Evolutionary conservation across 2,888 invertebrate genomes (phyloP), one percentile per base, ranked within the genome.

Genomic region (Tinea trinotella): DNA sequence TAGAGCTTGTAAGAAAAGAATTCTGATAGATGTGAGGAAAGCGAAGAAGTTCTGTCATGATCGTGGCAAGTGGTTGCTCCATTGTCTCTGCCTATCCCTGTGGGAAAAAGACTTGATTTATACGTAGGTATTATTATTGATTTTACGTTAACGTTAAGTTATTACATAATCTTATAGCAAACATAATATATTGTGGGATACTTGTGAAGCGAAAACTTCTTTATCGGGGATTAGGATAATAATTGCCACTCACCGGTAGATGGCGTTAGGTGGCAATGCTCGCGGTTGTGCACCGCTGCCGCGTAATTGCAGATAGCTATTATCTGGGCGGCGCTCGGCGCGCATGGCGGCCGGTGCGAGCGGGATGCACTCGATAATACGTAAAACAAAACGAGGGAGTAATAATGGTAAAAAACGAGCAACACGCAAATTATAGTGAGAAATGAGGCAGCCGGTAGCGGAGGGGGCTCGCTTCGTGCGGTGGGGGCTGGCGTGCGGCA

Each of bases 281-380:
- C 19, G 13, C 22, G n/a, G 12, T 20, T 52, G 17, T 19, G 35
- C 54, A 63, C 65, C 68, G 67, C 69, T 65, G 76, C 68, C 64
- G 62, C 64, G 86, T 88, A 84, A 84, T 84, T 83, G 82, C 80
- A 70, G 65, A 70, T 67, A 65, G 76, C 84, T 82, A 85, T 85
- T 84, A 85, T 82, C 77, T 84, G 85, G 85, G 85, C 84, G 85
- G 81, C 76, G 76, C 76, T 76, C 75, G 64, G 63, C 75, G 81
- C 75, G 81, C 81, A 83, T 83, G 83, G 84, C 83, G 77, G 84
- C 77, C 81, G 75, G 84, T 84, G 86, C 77, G 84, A 85, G 84
- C 85, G 84, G 85, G 85, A 84, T 85, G 85, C 84, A 84, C 82
- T 84, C 84, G 84, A 83, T 84, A 84, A 84, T 81, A 82, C 84